Percentiles rank a stretch among this genome's conserved stretches.
phyloP scores from a whole-genome alignment of 2,888 invertebrate species.

The Trissolcus japonicus region DNA sequence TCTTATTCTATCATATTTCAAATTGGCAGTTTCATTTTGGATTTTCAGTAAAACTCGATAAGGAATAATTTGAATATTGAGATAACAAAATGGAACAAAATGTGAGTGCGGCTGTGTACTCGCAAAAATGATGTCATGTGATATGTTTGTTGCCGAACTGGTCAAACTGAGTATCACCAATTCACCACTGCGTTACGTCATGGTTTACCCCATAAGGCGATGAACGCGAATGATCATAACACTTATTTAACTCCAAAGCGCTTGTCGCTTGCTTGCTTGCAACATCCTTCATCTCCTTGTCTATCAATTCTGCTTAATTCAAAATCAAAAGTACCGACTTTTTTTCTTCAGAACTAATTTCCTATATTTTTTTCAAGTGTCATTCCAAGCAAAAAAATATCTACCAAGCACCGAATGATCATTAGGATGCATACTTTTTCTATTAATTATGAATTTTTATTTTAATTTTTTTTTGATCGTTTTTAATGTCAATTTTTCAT shows the following conservation, averaged over 20 bases:
- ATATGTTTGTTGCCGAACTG: slow-evolving; percentile 62
- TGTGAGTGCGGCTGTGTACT: slow-evolving; percentile 13
- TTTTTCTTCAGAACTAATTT: not conserved
- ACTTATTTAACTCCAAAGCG: slow-evolving; percentile 36
- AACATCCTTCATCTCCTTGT: slow-evolving; percentile 21
- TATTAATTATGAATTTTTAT: not conserved
- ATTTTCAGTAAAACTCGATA: too few relatives aligned
- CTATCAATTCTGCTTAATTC: slow-evolving; percentile 19
- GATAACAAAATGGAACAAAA: slow-evolving; percentile 18
- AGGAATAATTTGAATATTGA: too few relatives aligned
- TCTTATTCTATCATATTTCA: too few relatives aligned
- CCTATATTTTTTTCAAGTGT: too few relatives aligned
- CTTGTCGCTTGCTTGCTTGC: slow-evolving; percentile 34
- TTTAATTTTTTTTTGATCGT: too few relatives aligned
- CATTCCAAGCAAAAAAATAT: too few relatives aligned
- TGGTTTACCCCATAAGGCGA: slow-evolving; percentile 67
- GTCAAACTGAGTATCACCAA: slow-evolving; percentile 60
- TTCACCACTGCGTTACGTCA: slow-evolving; percentile 53
- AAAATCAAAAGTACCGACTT: slow-evolving; percentile 8
- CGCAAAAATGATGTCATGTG: slow-evolving; percentile 63
- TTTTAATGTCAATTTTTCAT: too few relatives aligned
- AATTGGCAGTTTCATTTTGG: too few relatives aligned
- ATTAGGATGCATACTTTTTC: not conserved
- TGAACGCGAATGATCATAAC: slow-evolving; percentile 58
- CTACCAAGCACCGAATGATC: too few relatives aligned